Percentiles rank a stretch among this genome's conserved stretches.
These are phyloP conservation scores for Stichopus horrens DNA, from an alignment of 53 echinoderm and acorn worm species.

Conservation along the genomic window DNA sequence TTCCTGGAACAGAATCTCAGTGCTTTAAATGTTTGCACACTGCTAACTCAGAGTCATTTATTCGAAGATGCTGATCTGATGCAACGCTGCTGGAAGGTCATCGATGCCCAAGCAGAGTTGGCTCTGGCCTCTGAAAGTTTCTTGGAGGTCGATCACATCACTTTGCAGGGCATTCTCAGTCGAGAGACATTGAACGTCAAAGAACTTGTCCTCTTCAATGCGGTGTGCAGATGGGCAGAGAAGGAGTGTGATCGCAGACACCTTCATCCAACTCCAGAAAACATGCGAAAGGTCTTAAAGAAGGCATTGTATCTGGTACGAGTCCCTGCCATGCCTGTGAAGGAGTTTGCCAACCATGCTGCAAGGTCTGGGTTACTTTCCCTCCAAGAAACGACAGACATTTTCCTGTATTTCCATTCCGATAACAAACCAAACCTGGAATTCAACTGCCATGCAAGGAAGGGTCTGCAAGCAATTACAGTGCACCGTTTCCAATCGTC, in stretches of 20 bases:
- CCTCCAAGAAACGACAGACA: conserved; percentile 82
- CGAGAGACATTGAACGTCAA: conserved; percentile 96
- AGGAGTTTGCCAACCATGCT: conserved; percentile 88
- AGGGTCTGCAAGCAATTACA: conserved; percentile 79
- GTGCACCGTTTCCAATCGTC: conserved; percentile 98
- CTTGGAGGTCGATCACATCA: conserved; percentile 84
- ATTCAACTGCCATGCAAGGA: conserved; percentile 70
- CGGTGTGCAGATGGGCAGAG: conserved; percentile 84
- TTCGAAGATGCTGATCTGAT: conserved; percentile 95
- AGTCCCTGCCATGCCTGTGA: conserved; percentile 89
- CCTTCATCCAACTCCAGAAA: conserved; percentile 69
- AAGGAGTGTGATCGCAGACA: conserved; percentile 79
- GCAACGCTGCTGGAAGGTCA: conserved; percentile 98
- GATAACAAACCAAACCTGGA: conserved; percentile 82
- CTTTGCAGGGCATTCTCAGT: conserved; percentile 77
- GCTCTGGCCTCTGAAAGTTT: conserved; percentile 94
- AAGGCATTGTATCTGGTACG: conserved; percentile 84
- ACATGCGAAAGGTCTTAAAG: conserved; percentile 83
- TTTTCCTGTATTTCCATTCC: conserved; percentile 85
- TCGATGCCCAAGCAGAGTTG: conserved; percentile 94
- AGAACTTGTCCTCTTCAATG: conserved; percentile 91
- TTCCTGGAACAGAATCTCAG: conserved; percentile 89
- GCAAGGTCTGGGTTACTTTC: conserved; percentile 82
- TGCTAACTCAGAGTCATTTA: conserved; percentile 89
- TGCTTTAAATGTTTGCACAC: conserved; percentile 85